Conservation (phyloP, 2,888 invertebrate species). For the Nephrocerus scutellatus region DNA sequence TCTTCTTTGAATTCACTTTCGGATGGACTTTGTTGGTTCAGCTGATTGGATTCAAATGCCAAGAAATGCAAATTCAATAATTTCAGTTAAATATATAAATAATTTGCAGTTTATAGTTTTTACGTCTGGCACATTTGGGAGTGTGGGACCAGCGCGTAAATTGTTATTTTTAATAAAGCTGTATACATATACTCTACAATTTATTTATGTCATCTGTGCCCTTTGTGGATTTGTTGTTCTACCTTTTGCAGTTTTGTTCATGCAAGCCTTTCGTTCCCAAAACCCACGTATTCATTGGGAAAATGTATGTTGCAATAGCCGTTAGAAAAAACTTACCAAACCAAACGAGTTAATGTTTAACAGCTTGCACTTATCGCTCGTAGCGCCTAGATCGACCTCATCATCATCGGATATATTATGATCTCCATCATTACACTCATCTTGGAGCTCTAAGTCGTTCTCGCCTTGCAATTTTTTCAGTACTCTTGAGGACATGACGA, state of each 20-base stretch:
- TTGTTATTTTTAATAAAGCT: too few species aligned
- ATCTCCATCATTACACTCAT: conserved; percentile 30
- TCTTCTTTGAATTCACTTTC: conserved; percentile 66
- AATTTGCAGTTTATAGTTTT: too few species aligned
- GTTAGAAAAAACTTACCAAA: conserved; percentile 58
- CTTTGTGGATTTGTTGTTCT: conserved; percentile 6
- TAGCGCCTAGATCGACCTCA: conserved; percentile 51
- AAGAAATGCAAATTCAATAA: conserved; percentile 4
- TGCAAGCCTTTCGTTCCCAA: conserved; percentile 4
- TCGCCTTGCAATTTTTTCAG: conserved; percentile 59
- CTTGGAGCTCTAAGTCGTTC: conserved; percentile 45
- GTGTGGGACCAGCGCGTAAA: conserved; percentile 1
- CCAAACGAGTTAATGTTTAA: conserved; percentile 62
- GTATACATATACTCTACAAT: not conserved
- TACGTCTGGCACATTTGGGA: conserved; percentile 11
- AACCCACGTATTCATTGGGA: not conserved
- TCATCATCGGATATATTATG: conserved; percentile 47
- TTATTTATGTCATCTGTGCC: not conserved
- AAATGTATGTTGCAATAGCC: not conserved
- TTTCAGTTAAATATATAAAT: not conserved
- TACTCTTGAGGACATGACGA: conserved; percentile 58
- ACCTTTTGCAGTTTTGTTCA: conserved; percentile 11
- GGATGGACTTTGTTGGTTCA: conserved; percentile 60
- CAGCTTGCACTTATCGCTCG: conserved; percentile 53
- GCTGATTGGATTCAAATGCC: conserved; percentile 38